A percentile compares a stretch with the other conserved stretches of the same genome.
These are phyloP conservation scores for Andrena hattorfiana DNA, from an alignment of 2,888 invertebrate species.

Conservation along the genomic window DNA sequence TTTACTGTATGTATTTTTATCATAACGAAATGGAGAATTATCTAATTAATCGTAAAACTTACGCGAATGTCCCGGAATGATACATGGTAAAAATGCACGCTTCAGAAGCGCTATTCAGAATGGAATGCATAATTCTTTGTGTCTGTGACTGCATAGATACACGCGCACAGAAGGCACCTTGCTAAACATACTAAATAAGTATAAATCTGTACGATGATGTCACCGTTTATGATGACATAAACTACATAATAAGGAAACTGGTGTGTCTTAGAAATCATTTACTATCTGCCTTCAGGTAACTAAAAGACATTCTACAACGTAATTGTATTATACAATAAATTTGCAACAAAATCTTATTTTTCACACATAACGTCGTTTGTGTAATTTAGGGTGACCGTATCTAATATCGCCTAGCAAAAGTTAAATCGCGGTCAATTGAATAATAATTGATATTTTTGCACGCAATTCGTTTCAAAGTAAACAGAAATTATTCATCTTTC, in stretches of 20 bases:
- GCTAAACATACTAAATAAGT: slow-evolving; percentile 43
- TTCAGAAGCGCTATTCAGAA: slow-evolving; percentile 20
- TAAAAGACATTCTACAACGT: neutral
- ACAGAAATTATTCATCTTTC: too few relatives aligned
- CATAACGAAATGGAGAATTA: neutral
- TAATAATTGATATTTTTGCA: too few relatives aligned
- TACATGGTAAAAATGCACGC: neutral
- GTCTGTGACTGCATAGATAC: neutral
- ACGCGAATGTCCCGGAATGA: neutral
- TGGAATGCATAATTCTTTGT: slow-evolving; percentile 24
- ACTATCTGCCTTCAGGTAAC: neutral
- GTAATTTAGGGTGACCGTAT: neutral
- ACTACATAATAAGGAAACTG: slow-evolving; percentile 31
- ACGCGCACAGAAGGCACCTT: slow-evolving; percentile 9
- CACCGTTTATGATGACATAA: slow-evolving; percentile 40
- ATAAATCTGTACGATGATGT: slow-evolving; percentile 41
- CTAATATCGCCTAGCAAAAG: too few relatives aligned
- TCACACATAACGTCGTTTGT: neutral
- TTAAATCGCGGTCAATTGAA: too few relatives aligned
- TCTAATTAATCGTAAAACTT: neutral
- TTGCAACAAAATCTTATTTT: neutral
- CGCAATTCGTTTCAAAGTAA: too few relatives aligned
- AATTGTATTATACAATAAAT: too few relatives aligned
- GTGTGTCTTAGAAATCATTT: slow-evolving; percentile 7
- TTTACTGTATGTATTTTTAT: neutral